Evolutionary conservation across 2,888 invertebrate species (phyloP).

Genomic region (Venusia cambrica): DNA sequence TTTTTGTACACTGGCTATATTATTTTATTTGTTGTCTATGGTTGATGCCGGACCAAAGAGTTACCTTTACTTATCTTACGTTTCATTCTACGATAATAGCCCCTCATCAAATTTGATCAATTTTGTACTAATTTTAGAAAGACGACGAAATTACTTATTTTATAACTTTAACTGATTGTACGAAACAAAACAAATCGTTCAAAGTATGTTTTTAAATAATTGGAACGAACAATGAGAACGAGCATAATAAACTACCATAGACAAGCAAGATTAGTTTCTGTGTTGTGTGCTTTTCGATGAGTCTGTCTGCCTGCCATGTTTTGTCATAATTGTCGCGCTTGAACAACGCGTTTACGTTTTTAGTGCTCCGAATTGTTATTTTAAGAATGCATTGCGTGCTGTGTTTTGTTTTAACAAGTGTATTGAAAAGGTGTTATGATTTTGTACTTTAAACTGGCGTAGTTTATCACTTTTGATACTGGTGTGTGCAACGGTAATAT

Average conservation of each 20-base stretch:
- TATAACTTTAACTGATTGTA: too few species aligned
- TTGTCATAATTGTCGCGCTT: conserved; percentile 81
- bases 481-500: conserved; percentile 63
- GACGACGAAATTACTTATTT: too few species aligned
- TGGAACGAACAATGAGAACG: conserved; percentile 38
- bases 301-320: conserved; percentile 82
- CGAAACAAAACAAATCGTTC: too few species aligned
- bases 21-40: conserved; percentile 42
- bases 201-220: background rate
- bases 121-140: too few species aligned
- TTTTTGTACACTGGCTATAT: conserved; percentile 14
- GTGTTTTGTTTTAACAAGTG: conserved; percentile 77
- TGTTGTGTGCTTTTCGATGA: conserved; percentile 65
- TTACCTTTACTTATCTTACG: too few species aligned
- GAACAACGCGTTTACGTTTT: conserved; percentile 75
- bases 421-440: conserved; percentile 53
- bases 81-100: conserved; percentile 42
- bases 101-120: too few species aligned
- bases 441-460: conserved; percentile 50
- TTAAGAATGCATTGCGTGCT: conserved; percentile 72
- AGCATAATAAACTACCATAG: conserved; percentile 63
- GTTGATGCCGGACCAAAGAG: conserved; percentile 22
- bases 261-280: conserved; percentile 70
- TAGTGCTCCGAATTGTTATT: conserved; percentile 67
- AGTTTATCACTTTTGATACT: conserved; percentile 54